Conservation (phyloP, 2,888 invertebrate genomes). For the Volucella bombylans region DNA sequence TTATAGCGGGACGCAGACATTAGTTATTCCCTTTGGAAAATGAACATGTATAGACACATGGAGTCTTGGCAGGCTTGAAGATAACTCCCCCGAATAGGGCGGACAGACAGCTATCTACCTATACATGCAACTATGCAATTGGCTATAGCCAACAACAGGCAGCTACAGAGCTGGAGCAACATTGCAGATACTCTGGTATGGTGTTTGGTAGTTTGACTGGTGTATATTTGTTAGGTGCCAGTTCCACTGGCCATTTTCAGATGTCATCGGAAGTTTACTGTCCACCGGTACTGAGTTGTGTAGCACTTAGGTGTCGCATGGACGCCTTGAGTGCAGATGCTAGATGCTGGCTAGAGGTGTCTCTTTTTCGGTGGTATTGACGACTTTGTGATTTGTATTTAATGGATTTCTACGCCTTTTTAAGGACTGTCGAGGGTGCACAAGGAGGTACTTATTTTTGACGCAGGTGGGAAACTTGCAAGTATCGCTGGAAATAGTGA, state of each 20-base stretch:
- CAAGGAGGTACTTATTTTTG: slow-evolving; percentile 52
- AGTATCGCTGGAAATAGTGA: slow-evolving; percentile 13
- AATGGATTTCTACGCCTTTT: slow-evolving; percentile 72
- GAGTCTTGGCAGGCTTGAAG: slow-evolving; percentile 53
- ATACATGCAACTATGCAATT: too few relatives aligned
- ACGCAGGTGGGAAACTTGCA: slow-evolving; percentile 66
- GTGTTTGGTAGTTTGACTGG: slow-evolving; percentile 41
- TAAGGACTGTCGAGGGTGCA: slow-evolving; percentile 36
- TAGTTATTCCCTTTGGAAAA: slow-evolving; percentile 82
- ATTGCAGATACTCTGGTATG: neutral
- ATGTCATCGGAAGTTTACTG: slow-evolving; percentile 73
- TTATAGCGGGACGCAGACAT: slow-evolving; percentile 82
- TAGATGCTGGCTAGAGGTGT: slow-evolving; percentile 16
- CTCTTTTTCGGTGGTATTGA: slow-evolving; percentile 49
- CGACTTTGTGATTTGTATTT: slow-evolving; percentile 72
- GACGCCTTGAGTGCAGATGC: slow-evolving; percentile 15
- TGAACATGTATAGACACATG: slow-evolving; percentile 77
- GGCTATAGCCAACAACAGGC: neutral
- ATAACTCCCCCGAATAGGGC: slow-evolving; percentile 74
- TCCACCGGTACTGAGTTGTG: slow-evolving; percentile 61
- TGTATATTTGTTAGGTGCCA: slow-evolving; percentile 61
- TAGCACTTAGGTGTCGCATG: slow-evolving; percentile 64
- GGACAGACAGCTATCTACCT: slow-evolving; percentile 32
- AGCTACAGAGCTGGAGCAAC: neutral
- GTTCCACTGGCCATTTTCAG: slow-evolving; percentile 53